Percentiles rank a stretch among this genome's conserved stretches.
phyloP scores from a whole-genome alignment of 2,888 invertebrate species.

The Patella depressa region DNA sequence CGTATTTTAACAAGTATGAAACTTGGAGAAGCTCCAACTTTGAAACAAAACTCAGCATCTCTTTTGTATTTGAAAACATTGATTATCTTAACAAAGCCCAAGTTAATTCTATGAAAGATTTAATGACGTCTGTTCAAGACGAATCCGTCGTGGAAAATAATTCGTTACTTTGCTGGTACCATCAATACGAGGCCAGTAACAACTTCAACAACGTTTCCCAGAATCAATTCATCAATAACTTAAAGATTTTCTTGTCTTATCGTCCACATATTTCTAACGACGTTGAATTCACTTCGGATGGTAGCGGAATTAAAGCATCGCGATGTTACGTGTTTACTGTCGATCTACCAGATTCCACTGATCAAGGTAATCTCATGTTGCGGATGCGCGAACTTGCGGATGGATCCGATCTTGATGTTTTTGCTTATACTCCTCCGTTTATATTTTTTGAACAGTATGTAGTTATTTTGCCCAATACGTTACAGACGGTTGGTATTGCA shows the following conservation, averaged over 20 bases:
- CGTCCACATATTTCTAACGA: constrained; percentile 40
- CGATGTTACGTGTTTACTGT: constrained; percentile 90
- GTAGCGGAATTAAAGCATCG: constrained; percentile 81
- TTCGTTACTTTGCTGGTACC: constrained; percentile 19
- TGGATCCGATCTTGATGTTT: constrained; percentile 40
- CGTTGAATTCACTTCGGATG: constrained; percentile 38
- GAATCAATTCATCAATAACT: constrained; percentile 19
- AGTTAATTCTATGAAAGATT: neutral
- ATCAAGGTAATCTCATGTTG: constrained; percentile 53
- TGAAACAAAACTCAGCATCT: constrained; percentile 35
- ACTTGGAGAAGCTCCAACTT: constrained; percentile 36
- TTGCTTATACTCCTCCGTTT: constrained; percentile 50
- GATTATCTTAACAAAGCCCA: constrained; percentile 27
- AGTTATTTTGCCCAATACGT: constrained; percentile 52
- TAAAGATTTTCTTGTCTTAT: constrained; percentile 23
- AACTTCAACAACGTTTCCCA: constrained; percentile 10
- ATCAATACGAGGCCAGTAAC: constrained; percentile 1
- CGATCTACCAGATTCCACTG: constrained; percentile 84
- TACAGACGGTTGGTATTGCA: constrained; percentile 56
- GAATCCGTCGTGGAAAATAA: neutral
- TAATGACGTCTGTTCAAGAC: neutral
- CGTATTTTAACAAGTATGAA: constrained; percentile 43
- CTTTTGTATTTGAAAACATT: constrained; percentile 38
- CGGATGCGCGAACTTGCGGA: constrained; percentile 46
- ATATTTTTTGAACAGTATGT: constrained; percentile 62